Conservation (phyloP, 2,113 vertebrate species). For the Thunnus thynnus region DNA sequence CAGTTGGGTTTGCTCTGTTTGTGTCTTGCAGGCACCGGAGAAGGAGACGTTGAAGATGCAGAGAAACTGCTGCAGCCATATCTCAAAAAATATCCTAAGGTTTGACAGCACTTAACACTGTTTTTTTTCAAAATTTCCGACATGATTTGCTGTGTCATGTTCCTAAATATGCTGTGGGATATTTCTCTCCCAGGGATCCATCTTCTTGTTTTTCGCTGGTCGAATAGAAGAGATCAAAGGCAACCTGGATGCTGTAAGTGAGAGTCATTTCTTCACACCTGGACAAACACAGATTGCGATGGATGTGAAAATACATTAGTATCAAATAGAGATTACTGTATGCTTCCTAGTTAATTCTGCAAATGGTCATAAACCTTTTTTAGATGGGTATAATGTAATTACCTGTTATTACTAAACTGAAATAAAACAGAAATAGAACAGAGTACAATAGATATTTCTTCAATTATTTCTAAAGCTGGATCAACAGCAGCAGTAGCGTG, state of each 20-base stretch:
- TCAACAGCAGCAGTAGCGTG: too few relatives aligned
- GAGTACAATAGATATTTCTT: too few relatives aligned
- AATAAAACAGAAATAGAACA: too few relatives aligned
- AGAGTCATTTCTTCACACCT: not conserved
- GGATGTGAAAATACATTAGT: too few relatives aligned
- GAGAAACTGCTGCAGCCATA: slow-evolving; percentile 94
- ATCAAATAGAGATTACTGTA: too few relatives aligned
- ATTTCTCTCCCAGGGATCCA: slow-evolving; percentile 90
- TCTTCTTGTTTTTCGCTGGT: slow-evolving; percentile 98
- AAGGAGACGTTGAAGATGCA: slow-evolving; percentile 94
- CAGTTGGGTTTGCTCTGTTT: not conserved
- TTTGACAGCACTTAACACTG: slow-evolving; percentile 1
- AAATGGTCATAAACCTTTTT: too few relatives aligned
- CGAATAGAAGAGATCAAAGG: slow-evolving; percentile 98
- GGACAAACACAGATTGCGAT: too few relatives aligned
- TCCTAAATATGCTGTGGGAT: not conserved
- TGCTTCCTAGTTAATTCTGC: too few relatives aligned
- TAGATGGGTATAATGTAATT: too few relatives aligned
- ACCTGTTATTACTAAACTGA: too few relatives aligned
- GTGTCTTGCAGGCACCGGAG: slow-evolving; percentile 91
- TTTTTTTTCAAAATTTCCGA: not conserved
- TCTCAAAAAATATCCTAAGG: slow-evolving; percentile 94
- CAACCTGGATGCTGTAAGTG: slow-evolving; percentile 93
- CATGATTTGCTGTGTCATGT: not conserved
- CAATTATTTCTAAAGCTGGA: too few relatives aligned